A percentile compares a stretch with the other conserved stretches of the same genome.
phyloP scores from a whole-genome alignment of 2,888 invertebrate species.

The Chymomyza amoena region DNA sequence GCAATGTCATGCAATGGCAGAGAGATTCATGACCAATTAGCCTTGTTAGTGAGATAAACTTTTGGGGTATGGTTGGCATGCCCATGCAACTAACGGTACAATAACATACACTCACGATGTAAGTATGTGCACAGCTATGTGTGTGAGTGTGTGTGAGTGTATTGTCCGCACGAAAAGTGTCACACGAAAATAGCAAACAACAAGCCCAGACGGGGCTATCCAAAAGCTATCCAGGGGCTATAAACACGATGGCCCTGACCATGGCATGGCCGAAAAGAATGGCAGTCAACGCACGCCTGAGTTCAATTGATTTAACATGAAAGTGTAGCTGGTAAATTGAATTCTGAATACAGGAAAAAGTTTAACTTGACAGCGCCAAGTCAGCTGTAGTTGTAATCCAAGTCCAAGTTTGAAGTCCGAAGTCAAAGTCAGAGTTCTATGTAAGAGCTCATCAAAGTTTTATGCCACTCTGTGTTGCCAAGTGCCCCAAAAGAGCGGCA shows the following conservation, averaged over 20 bases:
- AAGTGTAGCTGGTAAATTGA: conserved; percentile 72
- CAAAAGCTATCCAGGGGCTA: not conserved
- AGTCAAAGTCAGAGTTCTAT: not conserved
- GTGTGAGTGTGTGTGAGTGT: not conserved
- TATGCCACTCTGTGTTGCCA: conserved; percentile 53
- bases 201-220: not conserved
- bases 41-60: conserved; percentile 72
- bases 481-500: conserved; percentile 24
- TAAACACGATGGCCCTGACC: not conserved
- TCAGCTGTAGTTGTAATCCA: not conserved
- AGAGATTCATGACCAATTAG: conserved; percentile 72
- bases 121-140: not conserved
- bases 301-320: conserved; percentile 73
- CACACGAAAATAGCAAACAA: not conserved
- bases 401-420: not conserved
- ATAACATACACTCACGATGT: not conserved
- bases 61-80: conserved; percentile 39
- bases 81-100: conserved; percentile 47
- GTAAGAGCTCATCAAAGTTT: conserved; percentile 52
- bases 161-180: conserved; percentile 18
- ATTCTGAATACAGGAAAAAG: conserved; percentile 65
- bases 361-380: not conserved
- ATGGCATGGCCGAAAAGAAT: conserved; percentile 34
- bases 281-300: conserved; percentile 65
- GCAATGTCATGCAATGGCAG: conserved; percentile 49